Conservation (phyloP, 2,113 vertebrate species). For the Poeciliopsis occidentalis region DNA sequence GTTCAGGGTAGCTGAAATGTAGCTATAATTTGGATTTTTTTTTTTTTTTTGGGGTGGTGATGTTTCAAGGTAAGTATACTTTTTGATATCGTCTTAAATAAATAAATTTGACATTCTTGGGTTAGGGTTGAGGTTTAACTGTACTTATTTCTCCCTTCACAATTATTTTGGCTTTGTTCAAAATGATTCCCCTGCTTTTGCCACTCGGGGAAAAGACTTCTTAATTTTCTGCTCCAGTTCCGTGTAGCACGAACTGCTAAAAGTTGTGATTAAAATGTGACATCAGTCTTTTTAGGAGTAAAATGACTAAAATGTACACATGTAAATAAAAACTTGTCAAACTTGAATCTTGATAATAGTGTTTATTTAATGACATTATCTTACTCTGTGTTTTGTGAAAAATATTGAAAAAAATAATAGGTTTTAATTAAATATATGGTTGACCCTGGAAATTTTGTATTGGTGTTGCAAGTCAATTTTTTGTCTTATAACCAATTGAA, state of each 20-base stretch:
- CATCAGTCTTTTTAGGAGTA: constrained; percentile 54
- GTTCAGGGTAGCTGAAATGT: constrained; percentile 21
- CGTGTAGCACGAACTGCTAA: constrained; percentile 4
- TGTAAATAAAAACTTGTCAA: constrained; percentile 80
- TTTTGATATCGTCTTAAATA: constrained; percentile 57
- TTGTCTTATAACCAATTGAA: too few species aligned
- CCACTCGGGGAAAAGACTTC: constrained; percentile 7
- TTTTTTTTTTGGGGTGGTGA: constrained; percentile 25
- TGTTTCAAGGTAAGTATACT: constrained; percentile 83
- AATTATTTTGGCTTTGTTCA: constrained; percentile 6
- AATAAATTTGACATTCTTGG: constrained; percentile 25
- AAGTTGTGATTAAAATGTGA: constrained; percentile 47
- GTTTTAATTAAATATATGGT: too few species aligned
- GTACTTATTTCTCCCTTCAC: constrained; percentile 9
- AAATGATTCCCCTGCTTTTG: constrained; percentile 5
- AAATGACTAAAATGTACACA: constrained; percentile 66
- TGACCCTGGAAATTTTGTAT: neutral
- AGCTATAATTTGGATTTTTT: constrained; percentile 26
- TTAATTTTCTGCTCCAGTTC: constrained; percentile 14
- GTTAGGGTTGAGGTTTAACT: constrained; percentile 3
- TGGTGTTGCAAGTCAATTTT: neutral
- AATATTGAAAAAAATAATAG: neutral
- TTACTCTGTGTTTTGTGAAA: neutral
- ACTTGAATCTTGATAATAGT: constrained; percentile 18
- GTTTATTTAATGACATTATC: neutral